These are phyloP conservation scores for Halocynthia aurantium DNA, from an alignment of 23 tunicate genomes.

Conservation along the genomic window DNA sequence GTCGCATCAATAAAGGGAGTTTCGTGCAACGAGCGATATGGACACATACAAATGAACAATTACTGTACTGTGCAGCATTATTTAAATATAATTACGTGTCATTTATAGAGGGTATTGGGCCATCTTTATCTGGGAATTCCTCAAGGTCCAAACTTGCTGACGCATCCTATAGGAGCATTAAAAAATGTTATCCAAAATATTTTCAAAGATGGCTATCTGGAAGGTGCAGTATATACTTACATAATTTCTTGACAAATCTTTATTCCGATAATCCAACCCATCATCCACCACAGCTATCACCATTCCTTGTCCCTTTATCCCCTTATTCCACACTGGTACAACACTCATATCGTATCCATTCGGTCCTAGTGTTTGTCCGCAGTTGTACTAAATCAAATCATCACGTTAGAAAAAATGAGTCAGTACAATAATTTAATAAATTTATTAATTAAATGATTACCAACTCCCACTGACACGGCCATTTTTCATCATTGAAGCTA, in stretches of 20 bases:
- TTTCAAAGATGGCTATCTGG: no score
- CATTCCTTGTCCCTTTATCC: constrained; percentile 22
- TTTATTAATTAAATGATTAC: neutral
- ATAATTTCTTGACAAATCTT: constrained; percentile 9
- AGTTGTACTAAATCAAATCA: constrained; percentile 8
- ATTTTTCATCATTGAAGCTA: constrained; percentile 12
- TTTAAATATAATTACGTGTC: no score
- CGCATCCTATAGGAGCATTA: neutral
- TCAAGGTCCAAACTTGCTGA: constrained; percentile 14
- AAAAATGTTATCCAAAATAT: no score
- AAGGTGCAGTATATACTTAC: neutral
- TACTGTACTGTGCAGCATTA: no score
- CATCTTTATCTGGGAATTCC: constrained; percentile 20
- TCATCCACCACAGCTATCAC: constrained; percentile 24
- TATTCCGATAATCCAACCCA: constrained; percentile 14
- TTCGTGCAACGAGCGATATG: no score
- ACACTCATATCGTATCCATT: constrained; percentile 20
- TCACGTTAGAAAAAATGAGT: no score
- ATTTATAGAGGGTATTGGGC: neutral
- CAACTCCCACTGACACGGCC: constrained; percentile 29
- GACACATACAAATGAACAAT: no score
- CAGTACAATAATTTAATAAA: no score
- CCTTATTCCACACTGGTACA: constrained; percentile 21
- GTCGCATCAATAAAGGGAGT: no score
- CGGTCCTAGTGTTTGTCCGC: constrained; percentile 22